Conservation (phyloP, 2,888 invertebrate genomes). For the Diploptera punctata region DNA sequence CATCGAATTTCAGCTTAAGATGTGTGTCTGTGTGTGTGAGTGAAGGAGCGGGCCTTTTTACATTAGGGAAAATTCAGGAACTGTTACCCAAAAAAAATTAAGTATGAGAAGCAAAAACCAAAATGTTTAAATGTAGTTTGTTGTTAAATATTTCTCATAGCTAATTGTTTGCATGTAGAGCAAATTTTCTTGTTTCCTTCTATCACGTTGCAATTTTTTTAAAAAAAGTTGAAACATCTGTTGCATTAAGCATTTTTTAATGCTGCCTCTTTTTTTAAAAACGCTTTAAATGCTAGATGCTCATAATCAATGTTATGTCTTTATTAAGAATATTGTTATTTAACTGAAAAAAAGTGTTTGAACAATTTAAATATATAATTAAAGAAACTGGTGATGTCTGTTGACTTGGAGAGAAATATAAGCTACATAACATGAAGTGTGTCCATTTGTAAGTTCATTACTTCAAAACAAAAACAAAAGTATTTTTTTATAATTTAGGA, state of each 20-base stretch:
- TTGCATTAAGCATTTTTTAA: constrained; percentile 21
- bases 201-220: constrained; percentile 24
- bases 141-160: constrained; percentile 18
- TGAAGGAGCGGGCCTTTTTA: constrained; percentile 3
- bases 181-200: constrained; percentile 24
- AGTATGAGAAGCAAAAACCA: neutral
- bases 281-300: constrained; percentile 34
- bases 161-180: constrained; percentile 27
- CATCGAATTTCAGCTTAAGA: constrained; percentile 20
- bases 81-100: neutral
- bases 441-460: too few relatives aligned
- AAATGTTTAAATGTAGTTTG: constrained; percentile 25
- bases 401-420: neutral
- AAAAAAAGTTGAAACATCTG: constrained; percentile 11
- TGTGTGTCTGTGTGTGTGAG: constrained; percentile 21
- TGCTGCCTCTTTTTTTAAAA: constrained; percentile 29
- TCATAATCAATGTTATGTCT: constrained; percentile 33
- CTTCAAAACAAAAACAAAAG: neutral
- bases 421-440: neutral
- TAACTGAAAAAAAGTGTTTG: constrained; percentile 16
- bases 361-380: constrained; percentile 3
- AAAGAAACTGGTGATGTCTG: neutral
- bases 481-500: neutral
- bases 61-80: neutral
- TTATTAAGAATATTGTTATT: constrained; percentile 24